A percentile compares a stretch with the other conserved stretches of the same genome.
These are phyloP conservation scores for Drosophila lowei DNA, from an alignment of 1,140 invertebrate species.

Conservation along the genomic window DNA sequence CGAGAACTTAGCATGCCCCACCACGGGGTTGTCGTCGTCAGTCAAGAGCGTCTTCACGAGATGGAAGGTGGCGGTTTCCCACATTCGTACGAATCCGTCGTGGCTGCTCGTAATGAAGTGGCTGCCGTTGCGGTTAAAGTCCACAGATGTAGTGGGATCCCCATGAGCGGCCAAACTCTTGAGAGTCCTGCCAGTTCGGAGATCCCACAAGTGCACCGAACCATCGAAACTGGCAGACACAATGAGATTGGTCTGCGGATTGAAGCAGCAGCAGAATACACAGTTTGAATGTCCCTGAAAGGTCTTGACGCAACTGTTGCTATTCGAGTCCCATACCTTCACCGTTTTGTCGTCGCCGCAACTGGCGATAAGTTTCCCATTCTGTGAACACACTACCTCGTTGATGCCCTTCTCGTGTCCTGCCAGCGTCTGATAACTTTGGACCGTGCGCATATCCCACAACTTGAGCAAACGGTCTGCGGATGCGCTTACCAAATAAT, in stretches of 20 bases:
- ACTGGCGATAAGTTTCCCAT: slow-evolving; percentile 22
- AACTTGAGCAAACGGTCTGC: slow-evolving; percentile 41
- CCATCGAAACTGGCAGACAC: slow-evolving; percentile 49
- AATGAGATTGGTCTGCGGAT: slow-evolving; percentile 54
- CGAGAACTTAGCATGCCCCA: slow-evolving; percentile 60
- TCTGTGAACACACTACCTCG: slow-evolving; percentile 52
- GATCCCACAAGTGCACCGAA: slow-evolving; percentile 56
- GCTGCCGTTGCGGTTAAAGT: slow-evolving; percentile 54
- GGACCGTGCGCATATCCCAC: slow-evolving; percentile 41
- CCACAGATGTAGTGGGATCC: slow-evolving; percentile 57
- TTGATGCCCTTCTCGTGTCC: slow-evolving; percentile 55
- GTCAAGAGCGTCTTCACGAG: slow-evolving; percentile 51
- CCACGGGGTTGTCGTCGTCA: slow-evolving; percentile 55
- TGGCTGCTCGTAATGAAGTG: slow-evolving; percentile 60
- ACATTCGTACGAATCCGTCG: slow-evolving; percentile 61
- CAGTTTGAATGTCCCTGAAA: slow-evolving; percentile 22
- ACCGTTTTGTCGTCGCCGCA: slow-evolving; percentile 56
- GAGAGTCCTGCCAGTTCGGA: slow-evolving; percentile 38
- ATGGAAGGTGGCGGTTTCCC: slow-evolving; percentile 46
- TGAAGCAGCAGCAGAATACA: slow-evolving; percentile 57
- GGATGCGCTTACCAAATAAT: slow-evolving; percentile 45
- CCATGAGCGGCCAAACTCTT: slow-evolving; percentile 44
- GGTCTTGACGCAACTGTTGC: slow-evolving; percentile 6
- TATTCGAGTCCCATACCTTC: slow-evolving; percentile 41
- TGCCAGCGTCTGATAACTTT: slow-evolving; percentile 5